A percentile compares a stretch with the other conserved stretches of the same genome.
phyloP scores from a whole-genome alignment of 2,888 invertebrate species.

The Apamea sordens region DNA sequence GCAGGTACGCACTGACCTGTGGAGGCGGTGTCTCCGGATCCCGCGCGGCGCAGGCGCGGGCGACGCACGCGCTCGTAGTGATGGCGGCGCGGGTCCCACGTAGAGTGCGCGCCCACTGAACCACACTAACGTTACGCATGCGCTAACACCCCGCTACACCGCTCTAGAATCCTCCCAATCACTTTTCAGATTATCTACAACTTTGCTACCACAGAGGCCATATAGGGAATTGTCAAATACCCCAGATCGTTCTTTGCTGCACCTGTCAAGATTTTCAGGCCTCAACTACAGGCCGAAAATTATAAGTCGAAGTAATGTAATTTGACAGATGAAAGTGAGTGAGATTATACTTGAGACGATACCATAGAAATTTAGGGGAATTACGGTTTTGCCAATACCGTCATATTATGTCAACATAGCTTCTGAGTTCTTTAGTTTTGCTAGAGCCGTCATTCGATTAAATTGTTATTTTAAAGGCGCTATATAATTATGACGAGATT shows the following conservation, averaged over 20 bases:
- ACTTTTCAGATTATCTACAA: neutral
- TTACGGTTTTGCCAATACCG: conserved; percentile 34
- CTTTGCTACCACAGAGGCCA: neutral
- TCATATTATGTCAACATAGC: conserved; percentile 13
- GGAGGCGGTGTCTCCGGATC: conserved; percentile 92
- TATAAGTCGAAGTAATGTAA: neutral
- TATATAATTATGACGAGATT: conserved; percentile 31
- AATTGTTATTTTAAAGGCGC: neutral
- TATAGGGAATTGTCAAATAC: neutral
- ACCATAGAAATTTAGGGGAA: conserved; percentile 48
- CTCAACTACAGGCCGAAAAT: neutral
- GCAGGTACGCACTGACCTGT: conserved; percentile 81
- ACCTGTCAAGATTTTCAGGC: neutral
- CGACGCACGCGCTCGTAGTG: conserved; percentile 97
- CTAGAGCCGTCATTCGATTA: neutral
- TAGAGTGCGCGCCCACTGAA: conserved; percentile 91
- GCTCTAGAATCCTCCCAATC: conserved; percentile 68
- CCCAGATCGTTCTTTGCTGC: neutral
- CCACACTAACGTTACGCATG: conserved; percentile 90
- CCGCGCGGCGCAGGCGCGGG: conserved; percentile 91
- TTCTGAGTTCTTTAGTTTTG: neutral
- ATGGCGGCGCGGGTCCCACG: conserved; percentile 97
- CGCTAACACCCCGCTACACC: conserved; percentile 78
- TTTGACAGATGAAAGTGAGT: conserved; percentile 31
- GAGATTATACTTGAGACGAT: conserved; percentile 70